Base-by-base conservation (phyloP, 1,140 invertebrate genomes). In the Teleopsis dalmanni region DNA sequence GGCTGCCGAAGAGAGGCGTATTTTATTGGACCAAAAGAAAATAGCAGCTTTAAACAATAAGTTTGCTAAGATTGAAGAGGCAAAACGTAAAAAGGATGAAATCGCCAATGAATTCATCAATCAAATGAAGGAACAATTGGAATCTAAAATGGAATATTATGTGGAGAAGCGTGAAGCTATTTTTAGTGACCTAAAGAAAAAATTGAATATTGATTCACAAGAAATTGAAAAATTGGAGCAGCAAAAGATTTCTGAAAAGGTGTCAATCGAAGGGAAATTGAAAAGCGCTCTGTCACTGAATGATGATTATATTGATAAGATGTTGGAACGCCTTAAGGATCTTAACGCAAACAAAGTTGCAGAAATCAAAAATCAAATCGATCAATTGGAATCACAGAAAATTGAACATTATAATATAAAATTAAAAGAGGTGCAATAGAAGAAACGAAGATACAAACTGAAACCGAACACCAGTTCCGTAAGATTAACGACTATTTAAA, bases 1-100 rank as follows among this genome's bases (percentile, higher is more conserved):
- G 66, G 89, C 88, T 36, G 92, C 92, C 37, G 89, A 94, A 63
- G 90, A 95, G 66, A 81, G 91, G 65, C 85, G 91, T 76, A 77
- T 87, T 75, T 87, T 83, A 51, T 71, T 93, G 68, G 90, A 92
- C 72, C 81, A 83, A 36, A 83, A 84, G 62, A 91, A 89, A 71
- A 80, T 93, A 68, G 87, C 87, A 8, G 80, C 81, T 47, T 76
- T 93, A 46, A 81, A 85, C 7, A 83, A 85, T 38, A 85, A 91
- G 66, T 79, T 90, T 73, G 79, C 78, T 33, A 89, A 89, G 73
- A 87, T 93, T 51, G 88, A 93, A 62, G 89, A 92, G 58, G 88
- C 87, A n/a, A 82, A 87, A 33, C 84, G 84, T 52, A 94, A 94
- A 73, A 86, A 85, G 57, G 85, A 89, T 66, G 89, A 93, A 72